Evolutionary conservation across 2,797 vertebrate species (phyloP).

Genomic region (Acrocephalus scirpaceus): DNA sequence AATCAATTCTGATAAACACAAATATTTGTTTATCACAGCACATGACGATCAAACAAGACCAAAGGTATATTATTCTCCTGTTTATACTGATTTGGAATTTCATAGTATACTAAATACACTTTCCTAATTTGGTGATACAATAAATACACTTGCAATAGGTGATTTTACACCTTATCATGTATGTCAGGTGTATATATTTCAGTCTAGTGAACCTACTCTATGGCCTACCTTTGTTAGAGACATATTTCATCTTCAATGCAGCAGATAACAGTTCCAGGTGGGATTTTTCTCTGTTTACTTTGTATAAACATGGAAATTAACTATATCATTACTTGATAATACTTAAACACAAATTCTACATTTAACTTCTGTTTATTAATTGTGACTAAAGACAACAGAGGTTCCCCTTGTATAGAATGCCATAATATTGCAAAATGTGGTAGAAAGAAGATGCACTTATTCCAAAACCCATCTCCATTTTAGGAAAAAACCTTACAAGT

Average conservation of each 20-base stretch:
- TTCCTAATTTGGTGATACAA: neutral
- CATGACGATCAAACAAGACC: neutral
- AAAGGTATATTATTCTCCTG: neutral
- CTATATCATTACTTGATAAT: slow-evolving; percentile 30
- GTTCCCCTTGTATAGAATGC: neutral
- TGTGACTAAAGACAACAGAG: neutral
- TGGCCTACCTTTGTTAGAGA: neutral
- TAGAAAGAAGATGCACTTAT: neutral
- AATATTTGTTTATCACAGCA: neutral
- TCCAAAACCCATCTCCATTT: slow-evolving; percentile 15
- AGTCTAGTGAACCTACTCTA: neutral
- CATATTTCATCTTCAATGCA: neutral
- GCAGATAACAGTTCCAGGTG: neutral
- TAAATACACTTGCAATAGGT: neutral
- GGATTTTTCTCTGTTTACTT: slow-evolving; percentile 53
- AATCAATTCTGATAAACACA: neutral
- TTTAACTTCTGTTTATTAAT: slow-evolving; percentile 63
- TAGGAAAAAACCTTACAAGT: neutral
- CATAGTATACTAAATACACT: neutral
- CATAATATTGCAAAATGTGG: neutral
- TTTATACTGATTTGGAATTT: neutral
- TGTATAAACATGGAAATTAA: slow-evolving; percentile 32
- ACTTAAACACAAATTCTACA: slow-evolving; percentile 53
- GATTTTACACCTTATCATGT: neutral
- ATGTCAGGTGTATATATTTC: neutral